Conservation (phyloP, 1,140 invertebrate species). For the Acromyrmex echinatior region DNA sequence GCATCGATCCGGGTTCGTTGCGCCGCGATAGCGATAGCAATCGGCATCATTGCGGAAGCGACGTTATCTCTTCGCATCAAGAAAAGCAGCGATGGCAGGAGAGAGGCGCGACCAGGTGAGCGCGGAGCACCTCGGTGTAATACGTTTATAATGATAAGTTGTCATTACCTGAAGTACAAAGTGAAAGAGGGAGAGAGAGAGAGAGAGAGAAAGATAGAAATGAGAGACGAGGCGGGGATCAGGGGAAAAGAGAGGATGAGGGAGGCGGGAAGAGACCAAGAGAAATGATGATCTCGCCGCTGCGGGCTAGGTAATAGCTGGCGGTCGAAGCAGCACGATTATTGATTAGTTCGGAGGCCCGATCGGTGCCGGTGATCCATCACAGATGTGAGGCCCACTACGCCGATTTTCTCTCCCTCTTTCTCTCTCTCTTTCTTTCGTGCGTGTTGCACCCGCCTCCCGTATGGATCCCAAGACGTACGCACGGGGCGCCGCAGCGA, state of each 20-base stretch:
- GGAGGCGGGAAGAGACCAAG: constrained; percentile 69
- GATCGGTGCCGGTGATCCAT: constrained; percentile 83
- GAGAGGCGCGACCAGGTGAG: constrained; percentile 63
- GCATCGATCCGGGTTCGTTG: constrained; percentile 65
- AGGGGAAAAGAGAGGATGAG: constrained; percentile 1
- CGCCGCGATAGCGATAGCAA: constrained; percentile 61
- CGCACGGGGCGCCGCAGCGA: constrained; percentile 34
- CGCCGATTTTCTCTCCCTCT: constrained; percentile 65
- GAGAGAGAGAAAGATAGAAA: constrained; percentile 10
- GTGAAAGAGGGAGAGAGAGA: constrained; percentile 35
- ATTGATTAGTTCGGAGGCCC: constrained; percentile 84
- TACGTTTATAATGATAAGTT: constrained; percentile 85
- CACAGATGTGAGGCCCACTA: constrained; percentile 74
- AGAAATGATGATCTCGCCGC: constrained; percentile 84
- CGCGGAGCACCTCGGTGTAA: constrained; percentile 73
- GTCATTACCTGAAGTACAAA: constrained; percentile 75
- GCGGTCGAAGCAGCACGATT: constrained; percentile 80
- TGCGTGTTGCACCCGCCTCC: constrained; percentile 63
- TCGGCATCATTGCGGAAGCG: constrained; percentile 68
- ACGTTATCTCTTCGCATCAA: constrained; percentile 64
- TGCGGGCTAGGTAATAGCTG: constrained; percentile 79
- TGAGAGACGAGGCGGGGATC: background rate
- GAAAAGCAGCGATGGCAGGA: constrained; percentile 39
- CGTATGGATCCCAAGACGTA: constrained; percentile 49
- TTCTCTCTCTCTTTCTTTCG: constrained; percentile 35